These are phyloP conservation scores for Megalurothrips usitatus DNA, from an alignment of 2,888 invertebrate genomes.

Conservation along the genomic window DNA sequence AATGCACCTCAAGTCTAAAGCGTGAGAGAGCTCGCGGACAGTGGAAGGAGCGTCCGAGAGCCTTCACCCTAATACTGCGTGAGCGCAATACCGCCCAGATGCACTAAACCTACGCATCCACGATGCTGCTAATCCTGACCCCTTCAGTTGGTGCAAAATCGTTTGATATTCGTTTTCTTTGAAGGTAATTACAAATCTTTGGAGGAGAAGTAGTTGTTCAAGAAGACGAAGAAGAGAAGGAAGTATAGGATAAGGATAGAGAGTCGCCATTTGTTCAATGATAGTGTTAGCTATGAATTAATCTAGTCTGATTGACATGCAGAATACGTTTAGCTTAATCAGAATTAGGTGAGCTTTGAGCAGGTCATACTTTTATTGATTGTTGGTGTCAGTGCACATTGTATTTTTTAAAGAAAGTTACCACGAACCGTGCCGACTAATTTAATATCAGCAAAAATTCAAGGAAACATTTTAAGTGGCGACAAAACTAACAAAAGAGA, in stretches of 20 bases:
- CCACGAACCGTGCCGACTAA: too few relatives aligned
- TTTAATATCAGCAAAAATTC: too few relatives aligned
- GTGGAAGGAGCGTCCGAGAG: background rate
- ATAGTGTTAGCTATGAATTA: background rate
- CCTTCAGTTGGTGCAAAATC: background rate
- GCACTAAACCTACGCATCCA: conserved; percentile 24
- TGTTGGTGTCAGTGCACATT: too few relatives aligned
- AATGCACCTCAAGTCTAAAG: conserved; percentile 20
- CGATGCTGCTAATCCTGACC: conserved; percentile 8
- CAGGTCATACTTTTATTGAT: too few relatives aligned
- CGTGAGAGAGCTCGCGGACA: conserved; percentile 17
- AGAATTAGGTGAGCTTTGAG: too few relatives aligned
- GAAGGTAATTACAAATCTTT: background rate
- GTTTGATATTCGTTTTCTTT: background rate
- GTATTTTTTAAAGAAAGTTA: background rate
- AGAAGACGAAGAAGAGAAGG: background rate
- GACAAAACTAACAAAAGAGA: background rate
- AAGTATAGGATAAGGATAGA: background rate
- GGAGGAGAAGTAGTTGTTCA: conserved; percentile 13
- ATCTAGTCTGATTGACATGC: background rate
- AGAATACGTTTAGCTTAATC: background rate
- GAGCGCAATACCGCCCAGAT: conserved; percentile 5
- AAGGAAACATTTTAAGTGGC: background rate
- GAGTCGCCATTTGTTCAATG: background rate
- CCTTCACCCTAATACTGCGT: conserved; percentile 6